Conservation (phyloP, 2,888 invertebrate genomes). For the Dicycla oo region DNA sequence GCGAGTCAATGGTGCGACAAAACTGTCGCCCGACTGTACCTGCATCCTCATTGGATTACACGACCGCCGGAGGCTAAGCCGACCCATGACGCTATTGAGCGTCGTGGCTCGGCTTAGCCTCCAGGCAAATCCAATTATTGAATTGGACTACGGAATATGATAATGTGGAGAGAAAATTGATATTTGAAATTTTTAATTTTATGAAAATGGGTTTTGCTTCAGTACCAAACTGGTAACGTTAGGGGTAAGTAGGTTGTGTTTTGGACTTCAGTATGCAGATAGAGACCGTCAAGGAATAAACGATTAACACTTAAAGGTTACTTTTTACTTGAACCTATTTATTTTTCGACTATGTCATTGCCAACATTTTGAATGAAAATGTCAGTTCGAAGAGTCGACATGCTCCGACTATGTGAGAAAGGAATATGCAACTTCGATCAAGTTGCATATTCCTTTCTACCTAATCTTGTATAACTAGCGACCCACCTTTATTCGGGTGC, state of each 20-base stretch:
- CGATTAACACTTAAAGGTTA: not conserved
- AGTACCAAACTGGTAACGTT: too few relatives aligned
- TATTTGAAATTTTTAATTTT: slow-evolving; percentile 23
- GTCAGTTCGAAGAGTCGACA: not conserved
- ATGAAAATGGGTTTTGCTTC: too few relatives aligned
- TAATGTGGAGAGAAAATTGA: slow-evolving; percentile 5
- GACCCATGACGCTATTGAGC: slow-evolving; percentile 3
- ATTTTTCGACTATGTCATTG: not conserved
- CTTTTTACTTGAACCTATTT: not conserved
- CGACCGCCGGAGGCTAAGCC: slow-evolving; percentile 46
- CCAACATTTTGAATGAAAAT: not conserved
- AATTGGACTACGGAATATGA: slow-evolving; percentile 35
- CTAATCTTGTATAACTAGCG: not conserved
- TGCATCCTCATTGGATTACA: slow-evolving; percentile 60
- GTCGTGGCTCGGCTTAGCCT: too few relatives aligned
- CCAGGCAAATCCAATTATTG: too few relatives aligned
- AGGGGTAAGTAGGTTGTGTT: not conserved
- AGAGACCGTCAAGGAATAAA: not conserved
- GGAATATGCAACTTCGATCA: not conserved
- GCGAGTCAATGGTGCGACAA: slow-evolving; percentile 70
- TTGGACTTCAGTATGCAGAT: not conserved
- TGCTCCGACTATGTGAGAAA: not conserved
- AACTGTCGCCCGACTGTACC: slow-evolving; percentile 63
- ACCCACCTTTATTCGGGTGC: not conserved
- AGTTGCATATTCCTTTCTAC: not conserved